Evolutionary conservation across 2,888 invertebrate species (phyloP).

Genomic region (Baronia brevicornis): DNA sequence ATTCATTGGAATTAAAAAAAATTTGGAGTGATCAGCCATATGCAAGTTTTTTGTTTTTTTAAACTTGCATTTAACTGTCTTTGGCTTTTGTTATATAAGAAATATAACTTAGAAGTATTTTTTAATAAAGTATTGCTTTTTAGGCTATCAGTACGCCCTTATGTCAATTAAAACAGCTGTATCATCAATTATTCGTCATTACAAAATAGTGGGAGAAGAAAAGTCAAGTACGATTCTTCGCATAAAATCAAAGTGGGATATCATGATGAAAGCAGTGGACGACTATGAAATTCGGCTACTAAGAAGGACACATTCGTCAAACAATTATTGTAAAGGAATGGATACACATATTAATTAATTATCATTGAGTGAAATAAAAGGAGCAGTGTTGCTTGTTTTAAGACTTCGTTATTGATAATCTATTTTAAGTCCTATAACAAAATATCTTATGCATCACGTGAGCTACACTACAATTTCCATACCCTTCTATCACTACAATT

Average conservation of each 20-base stretch:
- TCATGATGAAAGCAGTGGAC: constrained; percentile 63
- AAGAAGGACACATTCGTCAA: constrained; percentile 24
- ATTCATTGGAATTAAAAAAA: too few species aligned
- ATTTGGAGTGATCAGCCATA: too few species aligned
- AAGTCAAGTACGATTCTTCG: constrained; percentile 38
- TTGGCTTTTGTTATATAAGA: too few species aligned
- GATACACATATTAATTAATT: not conserved
- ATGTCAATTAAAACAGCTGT: constrained; percentile 58
- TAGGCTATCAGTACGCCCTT: constrained; percentile 62
- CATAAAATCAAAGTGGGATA: constrained; percentile 51
- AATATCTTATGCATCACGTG: too few species aligned
- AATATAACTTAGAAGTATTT: constrained; percentile 1
- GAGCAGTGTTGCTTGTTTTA: too few species aligned
- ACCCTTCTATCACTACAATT: too few species aligned
- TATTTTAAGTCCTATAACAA: too few species aligned
- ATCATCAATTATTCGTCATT: constrained; percentile 37
- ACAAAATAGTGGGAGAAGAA: constrained; percentile 37
- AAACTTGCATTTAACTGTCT: too few species aligned
- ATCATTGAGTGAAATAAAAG: too few species aligned
- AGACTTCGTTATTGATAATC: too few species aligned
- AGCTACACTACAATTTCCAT: too few species aligned
- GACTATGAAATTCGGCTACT: constrained; percentile 46
- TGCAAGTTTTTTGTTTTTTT: too few species aligned
- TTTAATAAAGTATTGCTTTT: constrained; percentile 13
- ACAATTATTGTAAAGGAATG: not conserved